Percentiles rank a stretch among this genome's conserved stretches.
These are phyloP conservation scores for Patiria pectinifera DNA, from an alignment of 53 echinoderm and acorn worm species.

Conservation along the genomic window DNA sequence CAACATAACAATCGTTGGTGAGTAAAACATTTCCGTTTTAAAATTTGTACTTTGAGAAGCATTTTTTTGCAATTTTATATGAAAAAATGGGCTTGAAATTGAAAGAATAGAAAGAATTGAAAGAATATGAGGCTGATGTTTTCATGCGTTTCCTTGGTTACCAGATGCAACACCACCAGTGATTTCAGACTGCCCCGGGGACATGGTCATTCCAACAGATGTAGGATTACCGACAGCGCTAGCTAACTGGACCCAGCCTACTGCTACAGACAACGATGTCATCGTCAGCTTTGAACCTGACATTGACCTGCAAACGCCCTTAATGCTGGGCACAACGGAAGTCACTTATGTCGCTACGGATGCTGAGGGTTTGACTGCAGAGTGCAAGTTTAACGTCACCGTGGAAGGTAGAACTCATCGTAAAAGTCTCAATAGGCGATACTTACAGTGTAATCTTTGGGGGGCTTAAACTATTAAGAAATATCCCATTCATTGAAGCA, in stretches of 20 bases:
- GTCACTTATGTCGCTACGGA: constrained; percentile 63
- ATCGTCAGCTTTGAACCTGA: neutral
- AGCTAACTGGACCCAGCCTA: constrained; percentile 46
- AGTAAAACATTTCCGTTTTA: neutral
- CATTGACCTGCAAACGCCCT: constrained; percentile 21
- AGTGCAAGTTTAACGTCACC: constrained; percentile 60
- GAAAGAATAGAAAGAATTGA: neutral
- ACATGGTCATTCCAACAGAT: constrained; percentile 1
- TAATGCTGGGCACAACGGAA: constrained; percentile 27
- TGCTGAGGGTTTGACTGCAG: constrained; percentile 19
- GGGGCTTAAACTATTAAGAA: too few relatives aligned
- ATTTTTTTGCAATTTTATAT: too few relatives aligned
- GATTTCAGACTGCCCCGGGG: constrained; percentile 24
- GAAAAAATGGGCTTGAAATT: neutral
- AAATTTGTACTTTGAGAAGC: neutral
- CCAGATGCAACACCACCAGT: constrained; percentile 38
- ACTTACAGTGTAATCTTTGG: too few relatives aligned
- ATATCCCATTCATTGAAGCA: too few relatives aligned
- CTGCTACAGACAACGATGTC: neutral
- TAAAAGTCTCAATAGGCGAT: too few relatives aligned
- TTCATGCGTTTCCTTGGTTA: neutral
- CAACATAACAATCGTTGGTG: constrained; percentile 57
- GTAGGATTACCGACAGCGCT: constrained; percentile 23
- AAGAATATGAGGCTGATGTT: too few relatives aligned
- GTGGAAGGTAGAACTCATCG: constrained; percentile 50